These are phyloP conservation scores for Poecile montanus DNA, from an alignment of 2,797 vertebrate species.

Conservation along the genomic window DNA sequence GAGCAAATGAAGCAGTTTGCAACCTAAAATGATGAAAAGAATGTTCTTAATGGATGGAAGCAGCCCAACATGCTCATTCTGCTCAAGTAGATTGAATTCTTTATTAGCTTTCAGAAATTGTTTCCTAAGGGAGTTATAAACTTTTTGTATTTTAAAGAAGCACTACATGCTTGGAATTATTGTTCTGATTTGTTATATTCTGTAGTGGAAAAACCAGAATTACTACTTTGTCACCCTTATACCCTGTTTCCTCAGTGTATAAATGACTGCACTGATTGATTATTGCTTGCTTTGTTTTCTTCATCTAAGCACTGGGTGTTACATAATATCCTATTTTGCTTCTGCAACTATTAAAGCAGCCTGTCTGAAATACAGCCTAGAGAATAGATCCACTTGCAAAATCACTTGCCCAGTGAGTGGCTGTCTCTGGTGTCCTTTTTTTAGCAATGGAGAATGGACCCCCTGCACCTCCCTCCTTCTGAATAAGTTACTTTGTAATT, in stretches of 20 bases:
- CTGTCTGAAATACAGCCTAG: neutral
- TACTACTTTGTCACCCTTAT: neutral
- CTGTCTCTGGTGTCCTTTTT: neutral
- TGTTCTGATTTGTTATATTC: neutral
- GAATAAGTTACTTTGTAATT: neutral
- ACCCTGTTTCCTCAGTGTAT: neutral
- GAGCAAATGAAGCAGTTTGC: neutral
- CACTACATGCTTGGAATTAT: rapidly evolving
- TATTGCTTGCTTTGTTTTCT: neutral
- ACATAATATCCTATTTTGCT: neutral
- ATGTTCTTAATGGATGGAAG: neutral
- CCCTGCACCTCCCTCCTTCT: rapidly evolving
- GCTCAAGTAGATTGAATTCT: neutral
- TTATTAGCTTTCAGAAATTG: neutral
- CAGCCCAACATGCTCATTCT: neutral
- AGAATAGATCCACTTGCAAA: neutral
- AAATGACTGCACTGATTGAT: neutral
- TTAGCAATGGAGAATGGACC: rapidly evolving
- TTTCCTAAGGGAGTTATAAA: neutral
- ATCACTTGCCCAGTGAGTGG: neutral
- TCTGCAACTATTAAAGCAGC: neutral
- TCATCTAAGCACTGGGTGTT: neutral
- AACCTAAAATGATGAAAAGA: neutral
- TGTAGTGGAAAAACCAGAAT: neutral
- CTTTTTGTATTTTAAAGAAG: neutral